phyloP scores from a whole-genome alignment of 2,797 vertebrate genomes.

The Poecilia gillii region DNA sequence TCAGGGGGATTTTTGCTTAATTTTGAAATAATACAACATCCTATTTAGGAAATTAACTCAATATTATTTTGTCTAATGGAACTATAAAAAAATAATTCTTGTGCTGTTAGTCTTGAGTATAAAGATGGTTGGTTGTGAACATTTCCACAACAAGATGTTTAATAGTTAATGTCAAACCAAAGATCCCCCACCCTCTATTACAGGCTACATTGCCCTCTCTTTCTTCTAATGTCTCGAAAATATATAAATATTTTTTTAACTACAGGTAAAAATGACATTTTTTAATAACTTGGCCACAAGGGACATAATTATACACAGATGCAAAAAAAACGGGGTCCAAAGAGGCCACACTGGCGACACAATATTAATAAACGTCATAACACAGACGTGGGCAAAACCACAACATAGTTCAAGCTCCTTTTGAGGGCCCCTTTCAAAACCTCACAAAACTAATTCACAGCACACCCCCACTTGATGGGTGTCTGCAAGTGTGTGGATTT shows the following conservation, averaged over 20 bases:
- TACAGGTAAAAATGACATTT: slow-evolving; percentile 40
- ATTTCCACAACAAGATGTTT: background rate
- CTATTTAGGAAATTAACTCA: background rate
- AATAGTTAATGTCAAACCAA: background rate
- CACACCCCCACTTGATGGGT: slow-evolving; percentile 42
- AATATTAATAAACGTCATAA: slow-evolving; percentile 65
- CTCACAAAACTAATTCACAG: slow-evolving; percentile 54
- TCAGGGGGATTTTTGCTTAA: background rate
- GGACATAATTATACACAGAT: slow-evolving; percentile 40
- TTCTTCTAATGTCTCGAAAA: background rate
- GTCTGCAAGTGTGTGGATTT: slow-evolving; percentile 35
- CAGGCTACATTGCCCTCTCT: background rate
- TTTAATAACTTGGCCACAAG: slow-evolving; percentile 37
- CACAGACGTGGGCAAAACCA: slow-evolving; percentile 64
- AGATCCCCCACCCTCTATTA: too few species aligned
- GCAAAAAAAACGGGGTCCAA: slow-evolving; percentile 16
- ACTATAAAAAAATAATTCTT: background rate
- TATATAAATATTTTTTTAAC: slow-evolving; percentile 11
- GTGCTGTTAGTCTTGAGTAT: background rate
- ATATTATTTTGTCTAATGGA: background rate
- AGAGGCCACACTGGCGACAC: slow-evolving; percentile 19
- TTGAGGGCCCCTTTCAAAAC: slow-evolving; percentile 52
- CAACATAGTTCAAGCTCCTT: slow-evolving; percentile 64
- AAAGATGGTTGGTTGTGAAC: background rate
- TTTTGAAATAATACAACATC: background rate